These are phyloP conservation scores for Hyperoodon ampullatus DNA, from an alignment of 2,113 vertebrate species.

Conservation along the genomic window DNA sequence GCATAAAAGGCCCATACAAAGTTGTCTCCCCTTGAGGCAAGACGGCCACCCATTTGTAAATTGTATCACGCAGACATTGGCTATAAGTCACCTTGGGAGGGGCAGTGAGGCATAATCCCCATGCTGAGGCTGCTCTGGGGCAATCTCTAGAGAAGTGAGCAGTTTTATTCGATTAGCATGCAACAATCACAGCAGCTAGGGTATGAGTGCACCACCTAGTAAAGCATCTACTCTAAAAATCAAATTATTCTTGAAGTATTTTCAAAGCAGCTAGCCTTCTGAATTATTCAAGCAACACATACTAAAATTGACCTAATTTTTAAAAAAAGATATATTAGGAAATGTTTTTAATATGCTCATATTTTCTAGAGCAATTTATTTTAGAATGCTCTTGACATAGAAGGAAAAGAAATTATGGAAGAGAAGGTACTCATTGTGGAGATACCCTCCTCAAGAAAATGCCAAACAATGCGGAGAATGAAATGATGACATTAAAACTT, in stretches of 20 bases:
- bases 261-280: background rate
- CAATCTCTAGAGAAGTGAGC: background rate
- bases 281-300: background rate
- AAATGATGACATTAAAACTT: background rate
- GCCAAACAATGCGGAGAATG: background rate
- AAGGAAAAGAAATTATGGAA: background rate
- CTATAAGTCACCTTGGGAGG: background rate
- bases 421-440: background rate
- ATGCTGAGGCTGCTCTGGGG: no score
- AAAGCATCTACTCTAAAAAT: background rate
- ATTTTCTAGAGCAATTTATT: background rate
- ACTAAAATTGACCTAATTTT: background rate
- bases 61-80: background rate
- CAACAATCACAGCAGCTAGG: background rate
- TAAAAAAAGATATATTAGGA: background rate
- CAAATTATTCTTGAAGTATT: background rate
- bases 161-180: background rate
- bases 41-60: background rate
- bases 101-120: background rate
- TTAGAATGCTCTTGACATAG: background rate
- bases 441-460: background rate
- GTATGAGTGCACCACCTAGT: rapidly evolving
- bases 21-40: background rate
- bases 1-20: background rate
- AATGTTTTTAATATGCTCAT: background rate